Evolutionary conservation across 2,113 vertebrate genomes (phyloP), one percentile per base, ranked within the genome.

Genomic region (Girardinichthys multiradiatus): DNA sequence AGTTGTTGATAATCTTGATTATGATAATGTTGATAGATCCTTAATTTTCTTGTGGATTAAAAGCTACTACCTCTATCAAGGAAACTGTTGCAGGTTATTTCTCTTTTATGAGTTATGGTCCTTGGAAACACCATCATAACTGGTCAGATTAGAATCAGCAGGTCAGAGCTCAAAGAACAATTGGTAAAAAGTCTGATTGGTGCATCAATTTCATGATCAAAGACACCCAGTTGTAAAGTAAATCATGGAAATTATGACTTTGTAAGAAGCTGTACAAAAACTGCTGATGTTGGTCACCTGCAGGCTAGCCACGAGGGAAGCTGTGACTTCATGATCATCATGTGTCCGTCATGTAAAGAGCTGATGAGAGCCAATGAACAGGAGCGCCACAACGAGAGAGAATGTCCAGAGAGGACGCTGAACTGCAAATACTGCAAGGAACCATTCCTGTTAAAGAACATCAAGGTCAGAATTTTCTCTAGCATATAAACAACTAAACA

Each of bases 351-450:
- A 0, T 96, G 96, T 39, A 92, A 93, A 89, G 93, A 93, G 70
- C 75, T 92, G 77, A 92, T 96, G 83, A 94, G 93, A 73, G 93
- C 93, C 30, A 90, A 94, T 0, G 95, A 96, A n/a, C 94, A 93
- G 81, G 94, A 96, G 48, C 95, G 77, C 9, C 97, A 98, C 57
- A 88, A 93, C 0, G 95, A 96, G 77, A 75, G 91, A 1, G 95
- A 95, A 24, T 95, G 96, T 79, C 95, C 95, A 0, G 90, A 96
- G 87, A 91, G 95, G 74, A 95, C 94, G 54, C 93, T 96, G 8
- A 86, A 89, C 93, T 96, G 96, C 90, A 94, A 90, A 85, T 95
- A 94, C 91, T 96, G 95, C 94, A 94, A 91, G 80, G 93, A 76
- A 0, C 91, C 95, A 26, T 96, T 95, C 87, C 92, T 88, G 83